Conservation (phyloP, 2,888 invertebrate species). For the Rhagium mordax region DNA sequence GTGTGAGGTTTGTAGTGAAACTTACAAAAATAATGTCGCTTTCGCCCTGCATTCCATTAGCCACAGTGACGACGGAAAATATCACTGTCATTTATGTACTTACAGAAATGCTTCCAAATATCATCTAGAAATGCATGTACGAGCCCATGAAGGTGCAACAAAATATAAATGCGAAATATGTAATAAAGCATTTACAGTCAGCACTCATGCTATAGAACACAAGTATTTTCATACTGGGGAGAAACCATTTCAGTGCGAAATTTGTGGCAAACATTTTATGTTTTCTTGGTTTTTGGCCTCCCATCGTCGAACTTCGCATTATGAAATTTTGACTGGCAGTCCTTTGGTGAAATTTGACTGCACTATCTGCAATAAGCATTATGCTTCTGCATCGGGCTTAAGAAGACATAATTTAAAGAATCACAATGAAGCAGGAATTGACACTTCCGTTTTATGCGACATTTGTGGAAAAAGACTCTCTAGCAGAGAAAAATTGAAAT, state of each 20-base stretch:
- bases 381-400: constrained; percentile 65
- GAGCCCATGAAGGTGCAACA: constrained; percentile 69
- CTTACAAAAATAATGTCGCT: constrained; percentile 68
- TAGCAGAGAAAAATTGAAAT: constrained; percentile 65
- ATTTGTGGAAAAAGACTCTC: constrained; percentile 66
- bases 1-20: constrained; percentile 73
- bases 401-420: constrained; percentile 67
- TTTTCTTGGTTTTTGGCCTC: constrained; percentile 71
- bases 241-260: constrained; percentile 72
- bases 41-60: constrained; percentile 62
- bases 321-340: constrained; percentile 66
- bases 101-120: constrained; percentile 63
- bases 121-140: constrained; percentile 67
- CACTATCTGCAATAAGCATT: constrained; percentile 70
- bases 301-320: constrained; percentile 71
- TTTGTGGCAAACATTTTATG: constrained; percentile 72
- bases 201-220: constrained; percentile 63
- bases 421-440: constrained; percentile 66
- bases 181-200: constrained; percentile 63
- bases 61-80: constrained; percentile 61
- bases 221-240: constrained; percentile 65
- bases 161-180: constrained; percentile 67
- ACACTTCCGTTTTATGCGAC: constrained; percentile 69
- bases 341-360: constrained; percentile 68
- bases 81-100: constrained; percentile 64